These are phyloP conservation scores for Callopanchax toddi DNA, from an alignment of 2,113 vertebrate species.

Conservation along the genomic window DNA sequence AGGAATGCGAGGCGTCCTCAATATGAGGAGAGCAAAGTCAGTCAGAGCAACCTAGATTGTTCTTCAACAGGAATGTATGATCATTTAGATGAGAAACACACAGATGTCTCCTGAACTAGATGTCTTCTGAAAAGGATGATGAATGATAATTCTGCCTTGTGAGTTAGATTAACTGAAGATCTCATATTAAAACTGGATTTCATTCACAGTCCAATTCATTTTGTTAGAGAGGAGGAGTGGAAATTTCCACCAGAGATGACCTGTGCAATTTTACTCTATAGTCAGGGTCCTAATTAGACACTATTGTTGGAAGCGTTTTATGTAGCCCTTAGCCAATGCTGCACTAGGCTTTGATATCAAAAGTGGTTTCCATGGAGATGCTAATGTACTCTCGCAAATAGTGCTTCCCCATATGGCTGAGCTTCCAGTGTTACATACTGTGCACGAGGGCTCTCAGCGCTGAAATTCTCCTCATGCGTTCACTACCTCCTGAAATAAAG, in stretches of 20 bases:
- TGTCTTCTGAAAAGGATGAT: too few relatives aligned
- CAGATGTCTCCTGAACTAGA: slow-evolving; percentile 6
- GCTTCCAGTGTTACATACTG: slow-evolving; percentile 40
- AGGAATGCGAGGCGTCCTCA: slow-evolving; percentile 65
- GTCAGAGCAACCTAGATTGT: slow-evolving; percentile 24
- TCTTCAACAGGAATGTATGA: slow-evolving; percentile 12
- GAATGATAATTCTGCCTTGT: not conserved
- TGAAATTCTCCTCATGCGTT: slow-evolving; percentile 16
- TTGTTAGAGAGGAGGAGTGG: slow-evolving; percentile 28
- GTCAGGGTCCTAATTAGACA: slow-evolving; percentile 75
- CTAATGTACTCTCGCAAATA: slow-evolving; percentile 77
- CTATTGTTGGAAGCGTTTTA: slow-evolving; percentile 75
- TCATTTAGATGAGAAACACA: slow-evolving; percentile 22
- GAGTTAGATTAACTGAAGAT: slow-evolving; percentile 17
- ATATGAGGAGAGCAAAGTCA: slow-evolving; percentile 58
- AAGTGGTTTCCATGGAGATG: slow-evolving; percentile 85
- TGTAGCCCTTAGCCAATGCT: slow-evolving; percentile 74
- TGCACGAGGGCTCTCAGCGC: slow-evolving; percentile 3
- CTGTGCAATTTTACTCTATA: slow-evolving; percentile 61
- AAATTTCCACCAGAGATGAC: slow-evolving; percentile 63
- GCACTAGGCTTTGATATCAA: slow-evolving; percentile 79
- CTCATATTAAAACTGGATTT: slow-evolving; percentile 9
- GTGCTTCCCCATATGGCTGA: slow-evolving; percentile 69
- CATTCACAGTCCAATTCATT: slow-evolving; percentile 3
- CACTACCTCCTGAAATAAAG: slow-evolving; percentile 1